Evolutionary conservation across 2,888 invertebrate genomes (phyloP), one percentile per base, ranked within the genome.

Genomic region (Habroteleia sp.): DNA sequence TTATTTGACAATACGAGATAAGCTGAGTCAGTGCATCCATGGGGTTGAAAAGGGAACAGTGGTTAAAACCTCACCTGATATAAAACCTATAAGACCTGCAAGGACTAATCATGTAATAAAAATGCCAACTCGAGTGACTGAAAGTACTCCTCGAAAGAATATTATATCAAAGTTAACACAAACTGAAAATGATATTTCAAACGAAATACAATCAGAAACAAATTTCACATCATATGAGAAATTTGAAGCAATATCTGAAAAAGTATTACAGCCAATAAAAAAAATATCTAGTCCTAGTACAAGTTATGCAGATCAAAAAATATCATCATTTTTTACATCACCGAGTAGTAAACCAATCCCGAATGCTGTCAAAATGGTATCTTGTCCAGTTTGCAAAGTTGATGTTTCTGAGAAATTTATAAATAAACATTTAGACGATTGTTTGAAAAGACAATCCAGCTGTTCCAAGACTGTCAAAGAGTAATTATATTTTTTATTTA

Each of bases 391-490:
- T 0, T 91, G 91, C 73, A 82, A 81, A 46, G 89, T 89, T 1
- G 82, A 82, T 3, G 83, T 91, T 35, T 83, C 87, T n/a, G 82
- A 87, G 56, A 73, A 78, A 4, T 84, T 89, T 74, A 89, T 91
- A 14, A 90, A 91, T 75, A 80, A 81, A 8, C 91, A 91, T 81
- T 84, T 91, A 17, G 91, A 91, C 80, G 85, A 85, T 50, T 91
- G 91, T 80, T 83, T 91, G 16, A 84, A 87, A 29, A 81, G 88
- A 17, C 66, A 77, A 10, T 42, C 39, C 20, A 27, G n/a, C n/a
- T n/a, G 7, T 11, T 7, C 27, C 2, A 46, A 16, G n/a, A 39
- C 29, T 11, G 31, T 13, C 13, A 33, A 10, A 46, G 41, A 23
- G 77, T 81, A 63, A 52, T 23, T 50, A 14, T n/a, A n/a, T n/a